A percentile compares a stretch with the other conserved stretches of the same genome.
Conservation (phyloP, 37 sponge, comb jelly and placozoan species). For the Cladorhizidae sp. region DNA sequence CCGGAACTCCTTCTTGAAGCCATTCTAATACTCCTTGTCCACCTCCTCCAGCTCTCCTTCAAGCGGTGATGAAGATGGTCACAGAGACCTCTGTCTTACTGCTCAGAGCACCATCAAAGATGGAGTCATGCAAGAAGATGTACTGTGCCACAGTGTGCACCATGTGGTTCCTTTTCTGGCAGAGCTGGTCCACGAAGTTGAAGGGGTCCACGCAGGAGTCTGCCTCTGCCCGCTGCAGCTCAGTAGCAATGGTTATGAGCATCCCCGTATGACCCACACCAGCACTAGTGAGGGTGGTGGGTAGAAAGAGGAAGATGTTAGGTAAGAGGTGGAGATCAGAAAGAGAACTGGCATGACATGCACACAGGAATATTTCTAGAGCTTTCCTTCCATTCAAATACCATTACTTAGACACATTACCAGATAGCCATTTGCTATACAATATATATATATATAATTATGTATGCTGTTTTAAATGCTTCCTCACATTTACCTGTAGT, state of each 20-base stretch:
- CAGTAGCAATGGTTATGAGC: conserved; percentile 80
- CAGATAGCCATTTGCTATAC: too few species aligned
- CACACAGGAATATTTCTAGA: too few species aligned
- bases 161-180: conserved; percentile 84
- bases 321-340: too few species aligned
- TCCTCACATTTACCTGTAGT: too few species aligned
- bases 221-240: conserved; percentile 70
- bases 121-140: conserved; percentile 92
- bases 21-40: conserved; percentile 55
- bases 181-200: conserved; percentile 60
- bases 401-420: too few species aligned
- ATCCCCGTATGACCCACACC: conserved; percentile 96
- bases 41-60: too few species aligned
- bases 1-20: conserved; percentile 64
- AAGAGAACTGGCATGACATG: too few species aligned
- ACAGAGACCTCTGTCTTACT: conserved; percentile 73
- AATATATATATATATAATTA: too few species aligned
- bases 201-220: conserved; percentile 75
- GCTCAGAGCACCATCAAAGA: conserved; percentile 76
- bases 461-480: too few species aligned
- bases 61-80: conserved; percentile 34
- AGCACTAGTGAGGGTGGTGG: too few species aligned
- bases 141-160: conserved; percentile 95
- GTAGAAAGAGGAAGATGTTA: too few species aligned
- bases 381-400: too few species aligned